Base-by-base conservation (phyloP, 2,888 invertebrate species). In the Eurytoma californica region DNA sequence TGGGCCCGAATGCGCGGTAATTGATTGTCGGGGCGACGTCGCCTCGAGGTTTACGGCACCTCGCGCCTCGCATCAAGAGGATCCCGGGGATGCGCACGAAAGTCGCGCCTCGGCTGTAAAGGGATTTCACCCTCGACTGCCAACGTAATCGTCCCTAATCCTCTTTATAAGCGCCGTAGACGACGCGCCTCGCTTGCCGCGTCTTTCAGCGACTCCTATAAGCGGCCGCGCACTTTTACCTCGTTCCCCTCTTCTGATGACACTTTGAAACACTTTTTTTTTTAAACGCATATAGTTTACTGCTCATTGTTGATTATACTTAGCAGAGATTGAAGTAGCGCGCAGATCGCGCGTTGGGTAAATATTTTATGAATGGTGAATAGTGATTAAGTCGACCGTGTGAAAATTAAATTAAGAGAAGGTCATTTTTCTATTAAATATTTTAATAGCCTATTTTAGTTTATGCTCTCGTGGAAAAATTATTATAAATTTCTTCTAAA, bases 51-150 rank as follows among this genome's bases (percentile, higher is more conserved):
- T 16, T 18, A 58, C 28, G 3, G 20, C 24, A 28, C 4, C 24
- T 28, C 16, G 53, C 16, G 53, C 16, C 16, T 14, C 53, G 53
- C 16, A 53, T 14, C 3, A n/a, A 53, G 53, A 53, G 61, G 61
- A 30, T 61, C 28, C 24, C 16, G 39, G 18, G 18, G 30, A 20
- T 63, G 53, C 16, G 67, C 28, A 72, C 61, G 67, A 68, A 68
- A 72, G 77, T 67, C 67, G 75, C 60, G 65, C 73, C 24, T 47
- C 2, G 49, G 14, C n/a, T 55, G 66, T 72, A 72, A 75, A 75
- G 47, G 79, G 79, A 79, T 79, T 79, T 70, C 61, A n/a, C 72
- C 72, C 47, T 72, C 49, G 66, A 58, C 20, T 30, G 57, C 49
- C 39, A 24, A 0, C 28, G 49, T 28, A 57, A 77, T 63, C 67